phyloP scores from a whole-genome alignment of 2,113 vertebrate species.

The Micromys minutus region DNA sequence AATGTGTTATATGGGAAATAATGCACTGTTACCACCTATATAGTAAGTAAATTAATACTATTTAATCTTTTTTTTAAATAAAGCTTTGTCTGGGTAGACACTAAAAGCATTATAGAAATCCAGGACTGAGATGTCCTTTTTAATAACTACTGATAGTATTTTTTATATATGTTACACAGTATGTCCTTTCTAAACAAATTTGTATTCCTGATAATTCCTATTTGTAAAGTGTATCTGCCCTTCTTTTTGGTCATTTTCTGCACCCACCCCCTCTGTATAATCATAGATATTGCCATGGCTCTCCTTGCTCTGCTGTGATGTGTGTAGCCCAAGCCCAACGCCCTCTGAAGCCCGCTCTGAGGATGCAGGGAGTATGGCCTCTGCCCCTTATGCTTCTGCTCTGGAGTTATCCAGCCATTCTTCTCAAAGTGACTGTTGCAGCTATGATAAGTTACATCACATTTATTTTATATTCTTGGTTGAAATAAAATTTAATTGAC shows the following conservation, averaged over 20 bases:
- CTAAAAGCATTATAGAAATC: slow-evolving; percentile 92
- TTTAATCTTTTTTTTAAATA: slow-evolving; percentile 93
- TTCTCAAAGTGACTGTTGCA: slow-evolving; percentile 94
- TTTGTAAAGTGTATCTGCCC: slow-evolving; percentile 85
- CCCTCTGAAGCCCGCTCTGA: neutral
- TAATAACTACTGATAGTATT: slow-evolving; percentile 88
- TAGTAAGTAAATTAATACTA: slow-evolving; percentile 96
- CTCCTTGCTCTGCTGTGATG: slow-evolving; percentile 72
- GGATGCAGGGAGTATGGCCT: slow-evolving; percentile 74
- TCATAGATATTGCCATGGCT: slow-evolving; percentile 79
- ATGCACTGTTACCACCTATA: slow-evolving; percentile 95
- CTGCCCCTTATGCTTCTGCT: slow-evolving; percentile 83
- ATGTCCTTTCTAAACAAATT: slow-evolving; percentile 85
- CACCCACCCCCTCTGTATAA: slow-evolving; percentile 82
- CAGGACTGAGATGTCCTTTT: slow-evolving; percentile 88
- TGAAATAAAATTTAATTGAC: slow-evolving; percentile 95
- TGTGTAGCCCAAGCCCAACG: neutral
- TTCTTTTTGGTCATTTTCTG: slow-evolving; percentile 77
- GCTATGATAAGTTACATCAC: slow-evolving; percentile 90
- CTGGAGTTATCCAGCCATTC: slow-evolving; percentile 87
- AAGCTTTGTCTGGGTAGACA: slow-evolving; percentile 93
- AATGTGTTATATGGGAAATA: slow-evolving; percentile 89
- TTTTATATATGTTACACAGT: slow-evolving; percentile 88
- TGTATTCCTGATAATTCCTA: slow-evolving; percentile 85
- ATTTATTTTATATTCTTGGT: slow-evolving; percentile 97